A percentile compares a stretch with the other conserved stretches of the same genome.
These are phyloP conservation scores for Acanthopagrus latus DNA, from an alignment of 2,797 vertebrate species.

Conservation along the genomic window DNA sequence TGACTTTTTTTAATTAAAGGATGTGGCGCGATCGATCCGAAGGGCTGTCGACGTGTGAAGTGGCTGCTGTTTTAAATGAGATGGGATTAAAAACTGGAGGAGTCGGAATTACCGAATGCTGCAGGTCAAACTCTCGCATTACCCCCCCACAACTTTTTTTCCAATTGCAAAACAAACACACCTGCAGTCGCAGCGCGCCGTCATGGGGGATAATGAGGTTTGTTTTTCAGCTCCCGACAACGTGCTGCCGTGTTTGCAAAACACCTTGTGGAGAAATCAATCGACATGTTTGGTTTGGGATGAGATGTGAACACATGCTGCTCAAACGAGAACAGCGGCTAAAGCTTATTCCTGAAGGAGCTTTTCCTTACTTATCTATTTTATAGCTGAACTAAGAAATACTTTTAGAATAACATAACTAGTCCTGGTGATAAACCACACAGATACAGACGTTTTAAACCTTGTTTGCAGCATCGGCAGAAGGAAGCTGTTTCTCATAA, in stretches of 20 bases:
- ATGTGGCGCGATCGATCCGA: conserved; percentile 53
- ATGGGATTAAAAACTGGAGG: conserved; percentile 54
- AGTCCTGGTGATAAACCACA: not conserved
- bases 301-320: not conserved
- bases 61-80: conserved; percentile 58
- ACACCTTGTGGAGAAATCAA: conserved; percentile 8
- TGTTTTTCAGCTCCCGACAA: conserved; percentile 12
- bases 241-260: conserved; percentile 18
- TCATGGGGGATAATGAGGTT: conserved; percentile 25
- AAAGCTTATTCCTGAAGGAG: not conserved
- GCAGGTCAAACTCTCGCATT: conserved; percentile 51
- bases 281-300: not conserved
- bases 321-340: not conserved
- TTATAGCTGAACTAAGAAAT: conserved; percentile 6
- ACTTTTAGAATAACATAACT: not conserved
- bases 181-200: conserved; percentile 10
- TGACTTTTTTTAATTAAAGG: conserved; percentile 63
- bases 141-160: not conserved
- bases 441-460: not conserved
- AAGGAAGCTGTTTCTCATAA: not conserved
- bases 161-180: conserved; percentile 28
- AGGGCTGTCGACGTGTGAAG: conserved; percentile 36
- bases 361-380: not conserved
- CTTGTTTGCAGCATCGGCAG: not conserved
- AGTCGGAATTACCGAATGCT: conserved; percentile 25